Evolutionary conservation across 2,113 vertebrate species (phyloP), one percentile per base, ranked within the genome.

Genomic region (Pycnonotus jocosus): DNA sequence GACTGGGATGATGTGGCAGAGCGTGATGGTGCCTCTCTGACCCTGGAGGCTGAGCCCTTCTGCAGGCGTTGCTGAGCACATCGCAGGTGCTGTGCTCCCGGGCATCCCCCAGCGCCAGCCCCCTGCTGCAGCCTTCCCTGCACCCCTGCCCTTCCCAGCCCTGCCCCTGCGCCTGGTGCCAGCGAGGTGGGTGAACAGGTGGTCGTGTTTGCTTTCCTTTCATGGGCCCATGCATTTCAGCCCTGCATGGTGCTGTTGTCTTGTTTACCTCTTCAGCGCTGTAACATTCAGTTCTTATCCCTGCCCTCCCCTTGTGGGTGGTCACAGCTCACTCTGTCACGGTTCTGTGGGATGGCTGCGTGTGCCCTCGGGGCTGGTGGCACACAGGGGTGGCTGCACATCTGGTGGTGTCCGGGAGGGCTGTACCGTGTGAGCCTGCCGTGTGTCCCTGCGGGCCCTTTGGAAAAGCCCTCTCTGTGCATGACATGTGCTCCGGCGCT

Each of bases 281-380:
- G 0, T 6, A 3, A 23, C 3, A 9, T 3, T 20, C 50, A 7
- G 44, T 8, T 53, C 47, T 7, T 2, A 1, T 6, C 71, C 21
- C 78, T 35, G 66, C 23, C 24, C 13, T 54, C 12, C 38, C 3
- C 0, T 21, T 30, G 45, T 5, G 74, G 18, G 14, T 11, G 70
- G 20, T 17, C 47, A 8, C 24, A 4, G 23, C 47, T 31, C 6
- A 0, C 28, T 31, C 20, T 27, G 4, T 27, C 40, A 0, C 0
- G 4, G 40, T 6, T 0, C 48, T 2, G n/a, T 8, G 76, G 78
- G 25, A 3, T 30, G 6, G 7, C 47, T 4, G 60, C 0, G 2
- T 4, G 31, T 48, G 77, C 60, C 28, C 47, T 11, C 5, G 35
- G 35, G 40, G 45, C 60, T 35, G 45, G 27, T 58, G 68, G 51